Evolutionary conservation across 1,140 invertebrate genomes (phyloP).

Genomic region (Nymphalis io): DNA sequence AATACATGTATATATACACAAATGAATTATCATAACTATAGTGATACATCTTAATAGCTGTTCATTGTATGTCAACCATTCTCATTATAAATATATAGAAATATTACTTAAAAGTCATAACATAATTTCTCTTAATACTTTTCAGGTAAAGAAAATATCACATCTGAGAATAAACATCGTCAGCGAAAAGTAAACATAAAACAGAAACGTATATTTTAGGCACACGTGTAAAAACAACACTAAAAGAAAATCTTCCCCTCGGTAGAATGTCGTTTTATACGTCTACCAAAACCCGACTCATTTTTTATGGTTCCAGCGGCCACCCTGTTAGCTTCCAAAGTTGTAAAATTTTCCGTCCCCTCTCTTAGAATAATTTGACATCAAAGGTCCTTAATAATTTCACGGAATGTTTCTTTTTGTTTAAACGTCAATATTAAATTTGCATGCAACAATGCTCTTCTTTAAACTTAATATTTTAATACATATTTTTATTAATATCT

Average conservation of each 20-base stretch:
- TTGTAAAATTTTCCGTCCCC: conserved; percentile 45
- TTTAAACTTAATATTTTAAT: neutral
- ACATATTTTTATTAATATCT: neutral
- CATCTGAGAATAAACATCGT: conserved; percentile 18
- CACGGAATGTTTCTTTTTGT: conserved; percentile 38
- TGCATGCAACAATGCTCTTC: conserved; percentile 17
- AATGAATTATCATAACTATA: too few relatives aligned
- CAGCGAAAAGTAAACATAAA: conserved; percentile 29
- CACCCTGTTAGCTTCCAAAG: conserved; percentile 43
- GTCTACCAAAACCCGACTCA: conserved; percentile 37
- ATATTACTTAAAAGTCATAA: neutral
- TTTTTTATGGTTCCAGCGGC: conserved; percentile 38
- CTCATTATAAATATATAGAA: too few relatives aligned
- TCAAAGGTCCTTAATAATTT: conserved; percentile 47
- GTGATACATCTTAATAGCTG: too few relatives aligned
- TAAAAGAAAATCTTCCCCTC: conserved; percentile 37
- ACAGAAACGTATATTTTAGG: conserved; percentile 33
- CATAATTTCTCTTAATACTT: neutral
- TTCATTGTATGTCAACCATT: too few relatives aligned
- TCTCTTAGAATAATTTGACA: conserved; percentile 45
- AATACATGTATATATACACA: too few relatives aligned
- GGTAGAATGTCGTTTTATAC: conserved; percentile 37
- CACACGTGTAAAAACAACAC: conserved; percentile 38
- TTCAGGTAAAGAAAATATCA: conserved; percentile 3
- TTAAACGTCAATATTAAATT: conserved; percentile 42